Percentiles rank a stretch among this genome's conserved stretches.
phyloP scores from a whole-genome alignment of 2,888 invertebrate genomes.

The Amorpha juglandis region DNA sequence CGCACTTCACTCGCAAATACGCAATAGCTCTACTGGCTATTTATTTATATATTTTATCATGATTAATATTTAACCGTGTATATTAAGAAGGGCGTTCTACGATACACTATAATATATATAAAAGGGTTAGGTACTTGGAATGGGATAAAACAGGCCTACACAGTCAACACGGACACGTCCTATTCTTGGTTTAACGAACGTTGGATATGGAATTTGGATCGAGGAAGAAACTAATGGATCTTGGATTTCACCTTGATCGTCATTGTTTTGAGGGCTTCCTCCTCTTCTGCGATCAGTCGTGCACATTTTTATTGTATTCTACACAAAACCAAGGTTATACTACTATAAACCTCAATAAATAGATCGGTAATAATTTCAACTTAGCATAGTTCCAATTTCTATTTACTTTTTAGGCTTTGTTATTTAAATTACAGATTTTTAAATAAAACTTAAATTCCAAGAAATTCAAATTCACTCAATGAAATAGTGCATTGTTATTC shows the following conservation, averaged over 20 bases:
- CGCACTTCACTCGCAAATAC: too few species aligned
- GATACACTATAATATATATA: slow-evolving; percentile 34
- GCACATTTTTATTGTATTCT: slow-evolving; percentile 48
- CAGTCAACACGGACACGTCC: slow-evolving; percentile 54
- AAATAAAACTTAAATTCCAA: neutral
- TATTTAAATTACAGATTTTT: too few species aligned
- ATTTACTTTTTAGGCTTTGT: neutral
- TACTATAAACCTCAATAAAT: neutral
- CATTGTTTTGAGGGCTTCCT: slow-evolving; percentile 34
- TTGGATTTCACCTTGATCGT: slow-evolving; percentile 72
- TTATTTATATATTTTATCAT: too few species aligned
- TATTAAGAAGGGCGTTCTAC: neutral
- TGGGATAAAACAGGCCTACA: slow-evolving; percentile 61
- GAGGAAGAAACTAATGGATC: slow-evolving; percentile 74
- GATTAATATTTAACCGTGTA: too few species aligned
- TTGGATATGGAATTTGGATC: slow-evolving; percentile 47
- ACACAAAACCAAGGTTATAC: slow-evolving; percentile 12
- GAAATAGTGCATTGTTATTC: too few species aligned
- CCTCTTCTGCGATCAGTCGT: slow-evolving; percentile 48
- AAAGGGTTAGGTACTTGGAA: slow-evolving; percentile 66
- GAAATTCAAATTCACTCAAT: slow-evolving; percentile 13
- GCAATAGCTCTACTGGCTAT: too few species aligned
- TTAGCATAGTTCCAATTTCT: neutral
- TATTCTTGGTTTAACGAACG: slow-evolving; percentile 60
- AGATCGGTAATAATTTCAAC: neutral